These are phyloP conservation scores for Lepas anatifera DNA, from an alignment of 2,888 invertebrate species.

Conservation along the genomic window DNA sequence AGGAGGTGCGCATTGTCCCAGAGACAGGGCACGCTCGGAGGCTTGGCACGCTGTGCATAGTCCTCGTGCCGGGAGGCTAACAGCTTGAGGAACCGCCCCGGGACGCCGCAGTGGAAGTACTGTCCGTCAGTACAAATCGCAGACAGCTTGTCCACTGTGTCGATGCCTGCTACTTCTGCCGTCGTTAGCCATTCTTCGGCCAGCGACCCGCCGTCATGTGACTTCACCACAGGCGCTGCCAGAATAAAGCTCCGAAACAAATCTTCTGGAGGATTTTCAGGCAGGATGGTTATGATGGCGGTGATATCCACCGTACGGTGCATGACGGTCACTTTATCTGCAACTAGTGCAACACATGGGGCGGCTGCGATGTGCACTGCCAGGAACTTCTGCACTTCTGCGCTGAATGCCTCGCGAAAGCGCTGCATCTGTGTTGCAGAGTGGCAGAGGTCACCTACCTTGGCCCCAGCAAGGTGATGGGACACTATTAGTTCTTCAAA, in stretches of 20 bases:
- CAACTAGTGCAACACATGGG: not conserved
- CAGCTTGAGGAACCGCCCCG: not conserved
- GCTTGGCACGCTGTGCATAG: not conserved
- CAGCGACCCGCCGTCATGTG: not conserved
- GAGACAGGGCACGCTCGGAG: not conserved
- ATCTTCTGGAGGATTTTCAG: not conserved
- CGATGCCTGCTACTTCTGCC: not conserved
- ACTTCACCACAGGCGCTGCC: not conserved
- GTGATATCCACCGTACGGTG: not conserved
- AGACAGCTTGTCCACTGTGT: not conserved
- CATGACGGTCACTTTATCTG: not conserved
- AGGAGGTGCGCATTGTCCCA: not conserved
- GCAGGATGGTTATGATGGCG: not conserved
- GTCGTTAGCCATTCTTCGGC: not conserved
- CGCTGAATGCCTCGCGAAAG: not conserved
- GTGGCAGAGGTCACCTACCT: not conserved
- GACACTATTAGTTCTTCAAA: not conserved
- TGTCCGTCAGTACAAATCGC: not conserved
- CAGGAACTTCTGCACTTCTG: not conserved
- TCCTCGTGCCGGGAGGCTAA: not conserved
- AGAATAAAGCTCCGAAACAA: not conserved
- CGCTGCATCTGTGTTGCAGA: not conserved
- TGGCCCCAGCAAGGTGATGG: not conserved
- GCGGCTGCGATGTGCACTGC: not conserved
- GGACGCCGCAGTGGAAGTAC: not conserved